Conservation (phyloP, 2,888 invertebrate genomes). For the Caenorhabditis sp. region DNA sequence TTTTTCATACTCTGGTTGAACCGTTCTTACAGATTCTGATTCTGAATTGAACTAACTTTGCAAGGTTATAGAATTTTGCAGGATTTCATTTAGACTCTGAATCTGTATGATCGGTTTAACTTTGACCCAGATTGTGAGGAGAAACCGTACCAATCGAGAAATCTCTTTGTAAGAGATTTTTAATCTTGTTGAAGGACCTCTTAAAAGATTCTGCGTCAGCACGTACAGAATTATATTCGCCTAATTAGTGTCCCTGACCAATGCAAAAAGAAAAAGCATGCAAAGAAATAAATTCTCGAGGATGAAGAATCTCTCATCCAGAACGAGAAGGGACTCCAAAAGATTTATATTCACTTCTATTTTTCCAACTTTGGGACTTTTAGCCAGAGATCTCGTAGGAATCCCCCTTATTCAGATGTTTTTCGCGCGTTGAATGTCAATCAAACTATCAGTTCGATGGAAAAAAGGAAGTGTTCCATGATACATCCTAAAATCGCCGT, state of each 20-base stretch:
- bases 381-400: neutral
- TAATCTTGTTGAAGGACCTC: too few relatives aligned
- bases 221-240: constrained; percentile 22
- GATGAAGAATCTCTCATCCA: constrained; percentile 23
- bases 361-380: neutral
- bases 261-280: constrained; percentile 16
- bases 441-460: neutral
- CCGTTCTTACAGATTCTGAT: too few relatives aligned
- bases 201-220: constrained; percentile 32
- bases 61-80: too few relatives aligned
- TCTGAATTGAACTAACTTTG: too few relatives aligned
- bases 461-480: neutral
- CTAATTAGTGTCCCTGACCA: constrained; percentile 28
- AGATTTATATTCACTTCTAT: neutral
- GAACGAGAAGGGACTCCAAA: constrained; percentile 9
- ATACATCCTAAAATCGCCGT: neutral
- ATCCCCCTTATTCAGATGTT: neutral
- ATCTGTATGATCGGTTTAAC: too few relatives aligned
- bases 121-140: too few relatives aligned
- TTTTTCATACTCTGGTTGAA: too few relatives aligned
- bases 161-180: too few relatives aligned
- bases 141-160: too few relatives aligned
- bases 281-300: constrained; percentile 27
- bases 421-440: neutral
- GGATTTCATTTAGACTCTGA: too few relatives aligned